Conservation (phyloP, 2,888 invertebrate species). For the Tryphoninae sp. region DNA sequence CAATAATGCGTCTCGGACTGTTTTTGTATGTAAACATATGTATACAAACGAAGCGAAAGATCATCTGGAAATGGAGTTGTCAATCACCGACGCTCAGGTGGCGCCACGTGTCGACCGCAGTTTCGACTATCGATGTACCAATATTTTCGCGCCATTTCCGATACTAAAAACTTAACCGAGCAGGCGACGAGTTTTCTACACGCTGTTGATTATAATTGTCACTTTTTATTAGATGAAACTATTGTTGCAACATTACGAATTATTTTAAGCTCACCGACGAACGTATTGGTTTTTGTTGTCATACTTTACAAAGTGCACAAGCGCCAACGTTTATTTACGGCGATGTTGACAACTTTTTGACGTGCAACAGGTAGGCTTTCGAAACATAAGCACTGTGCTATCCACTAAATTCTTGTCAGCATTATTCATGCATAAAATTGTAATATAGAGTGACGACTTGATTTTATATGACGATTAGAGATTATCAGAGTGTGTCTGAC, state of each 20-base stretch:
- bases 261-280: neutral
- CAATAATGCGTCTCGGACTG: slow-evolving; percentile 56
- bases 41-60: neutral
- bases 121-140: slow-evolving; percentile 30
- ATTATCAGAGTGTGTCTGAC: neutral
- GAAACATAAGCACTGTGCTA: neutral
- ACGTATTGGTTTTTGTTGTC: neutral
- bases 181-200: neutral
- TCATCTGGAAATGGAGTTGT: neutral
- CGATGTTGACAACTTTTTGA: slow-evolving; percentile 45
- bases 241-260: neutral
- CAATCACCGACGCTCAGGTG: slow-evolving; percentile 27
- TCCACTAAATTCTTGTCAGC: neutral
- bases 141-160: slow-evolving; percentile 40
- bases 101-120: slow-evolving; percentile 21
- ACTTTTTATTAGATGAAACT: neutral
- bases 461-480: neutral
- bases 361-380: slow-evolving; percentile 53
- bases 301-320: neutral
- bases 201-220: neutral
- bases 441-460: neutral
- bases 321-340: neutral
- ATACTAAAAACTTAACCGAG: slow-evolving; percentile 40
- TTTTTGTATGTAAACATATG: slow-evolving; percentile 42
- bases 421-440: neutral